Evolutionary conservation across 2,113 vertebrate species (phyloP).

Genomic region (Strigops habroptila): DNA sequence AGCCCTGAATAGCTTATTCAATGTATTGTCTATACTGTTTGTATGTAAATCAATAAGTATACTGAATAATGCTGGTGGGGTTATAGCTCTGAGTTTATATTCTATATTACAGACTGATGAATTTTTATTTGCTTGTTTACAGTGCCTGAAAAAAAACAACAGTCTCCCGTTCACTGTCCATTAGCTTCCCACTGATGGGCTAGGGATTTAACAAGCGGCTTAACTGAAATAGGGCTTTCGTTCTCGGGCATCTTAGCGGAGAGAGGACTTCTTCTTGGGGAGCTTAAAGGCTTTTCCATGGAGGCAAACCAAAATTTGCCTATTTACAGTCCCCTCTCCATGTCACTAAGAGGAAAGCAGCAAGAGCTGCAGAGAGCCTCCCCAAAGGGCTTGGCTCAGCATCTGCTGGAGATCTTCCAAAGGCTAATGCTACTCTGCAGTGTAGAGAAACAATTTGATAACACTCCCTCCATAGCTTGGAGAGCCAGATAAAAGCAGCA

Average conservation of each 20-base stretch:
- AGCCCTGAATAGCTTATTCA: not conserved
- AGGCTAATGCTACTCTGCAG: not conserved
- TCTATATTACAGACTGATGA: not conserved
- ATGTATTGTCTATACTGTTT: not conserved
- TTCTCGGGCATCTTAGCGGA: not conserved
- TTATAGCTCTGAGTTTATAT: not conserved
- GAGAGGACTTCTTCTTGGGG: not conserved
- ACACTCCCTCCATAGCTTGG: not conserved
- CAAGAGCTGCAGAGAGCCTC: not conserved
- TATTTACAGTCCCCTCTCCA: not conserved
- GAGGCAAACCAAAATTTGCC: not conserved
- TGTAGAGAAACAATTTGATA: not conserved
- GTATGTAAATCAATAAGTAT: not conserved
- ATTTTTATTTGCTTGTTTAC: not conserved
- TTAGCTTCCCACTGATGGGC: not conserved
- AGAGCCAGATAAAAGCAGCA: not conserved
- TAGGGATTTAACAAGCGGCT: not conserved
- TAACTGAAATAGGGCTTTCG: not conserved
- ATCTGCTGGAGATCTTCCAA: not conserved
- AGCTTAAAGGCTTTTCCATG: not conserved
- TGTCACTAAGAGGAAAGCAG: not conserved
- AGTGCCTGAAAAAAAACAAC: not conserved
- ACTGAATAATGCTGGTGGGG: not conserved
- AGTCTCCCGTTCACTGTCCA: not conserved
- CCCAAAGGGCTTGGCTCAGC: not conserved